phyloP scores from a whole-genome alignment of 1,140 invertebrate species.

The Eupeodes corollae region DNA sequence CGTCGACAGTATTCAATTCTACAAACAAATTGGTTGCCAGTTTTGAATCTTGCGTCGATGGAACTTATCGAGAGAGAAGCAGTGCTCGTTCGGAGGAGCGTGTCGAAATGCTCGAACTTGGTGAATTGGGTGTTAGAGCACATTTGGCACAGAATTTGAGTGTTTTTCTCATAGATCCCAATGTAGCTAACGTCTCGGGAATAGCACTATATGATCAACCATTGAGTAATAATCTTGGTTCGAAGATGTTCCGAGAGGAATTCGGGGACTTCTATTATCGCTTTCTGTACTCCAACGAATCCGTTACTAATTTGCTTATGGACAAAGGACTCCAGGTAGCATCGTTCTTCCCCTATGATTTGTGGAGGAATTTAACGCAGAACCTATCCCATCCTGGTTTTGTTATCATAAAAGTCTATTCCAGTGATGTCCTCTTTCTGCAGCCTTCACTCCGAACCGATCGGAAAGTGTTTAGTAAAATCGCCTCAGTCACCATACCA shows the following conservation, averaged over 20 bases:
- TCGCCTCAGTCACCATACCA: conserved; percentile 27
- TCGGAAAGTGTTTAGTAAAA: conserved; percentile 15
- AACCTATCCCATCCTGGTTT: conserved; percentile 1
- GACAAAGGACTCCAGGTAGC: conserved; percentile 17
- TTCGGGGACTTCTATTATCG: conserved; percentile 22
- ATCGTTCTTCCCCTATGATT: conserved; percentile 12
- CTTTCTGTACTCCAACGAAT: conserved; percentile 19
- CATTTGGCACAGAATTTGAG: conserved; percentile 19
- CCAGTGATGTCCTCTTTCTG: conserved; percentile 25
- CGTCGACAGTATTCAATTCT: conserved; percentile 21
- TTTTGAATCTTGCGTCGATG: conserved; percentile 25
- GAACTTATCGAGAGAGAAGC: not conserved
- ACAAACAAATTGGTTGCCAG: conserved; percentile 20
- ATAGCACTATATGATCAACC: conserved; percentile 18
- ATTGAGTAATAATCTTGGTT: not conserved
- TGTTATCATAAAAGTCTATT: conserved; percentile 27
- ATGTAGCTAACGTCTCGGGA: conserved; percentile 18
- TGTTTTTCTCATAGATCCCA: conserved; percentile 29
- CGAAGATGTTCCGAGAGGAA: not conserved
- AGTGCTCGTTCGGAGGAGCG: not conserved
- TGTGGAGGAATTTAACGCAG: conserved; percentile 10
- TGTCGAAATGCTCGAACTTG: conserved; percentile 8
- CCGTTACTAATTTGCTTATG: conserved; percentile 4
- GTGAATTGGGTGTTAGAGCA: conserved; percentile 15
- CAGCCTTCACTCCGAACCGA: conserved; percentile 8